phyloP scores from a whole-genome alignment of 2,113 vertebrate genomes.

The Rhadina sibilatrix region DNA sequence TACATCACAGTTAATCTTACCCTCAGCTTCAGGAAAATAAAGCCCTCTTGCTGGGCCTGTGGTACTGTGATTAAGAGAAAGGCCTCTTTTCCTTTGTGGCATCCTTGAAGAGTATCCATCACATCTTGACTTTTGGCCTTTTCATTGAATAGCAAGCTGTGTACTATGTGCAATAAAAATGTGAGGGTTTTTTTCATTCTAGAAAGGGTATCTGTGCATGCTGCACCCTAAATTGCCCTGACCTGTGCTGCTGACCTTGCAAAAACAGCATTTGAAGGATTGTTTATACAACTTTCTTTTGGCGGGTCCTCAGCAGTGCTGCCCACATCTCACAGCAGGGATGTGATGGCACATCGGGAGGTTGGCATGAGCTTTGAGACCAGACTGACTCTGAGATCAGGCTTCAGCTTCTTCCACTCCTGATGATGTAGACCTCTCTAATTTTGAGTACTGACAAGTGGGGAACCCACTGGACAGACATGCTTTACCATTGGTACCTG shows the following conservation, averaged over 20 bases:
- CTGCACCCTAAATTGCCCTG: not conserved
- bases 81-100: not conserved
- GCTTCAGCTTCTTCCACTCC: not conserved
- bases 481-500: not conserved
- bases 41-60: not conserved
- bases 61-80: not conserved
- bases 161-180: not conserved
- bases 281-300: not conserved
- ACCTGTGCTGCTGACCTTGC: not conserved
- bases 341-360: not conserved
- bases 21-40: constrained; percentile 22
- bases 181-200: not conserved
- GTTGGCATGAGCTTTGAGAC: not conserved
- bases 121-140: not conserved
- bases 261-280: not conserved
- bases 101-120: not conserved
- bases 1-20: constrained; percentile 18
- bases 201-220: not conserved
- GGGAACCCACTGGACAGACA: not conserved
- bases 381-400: not conserved
- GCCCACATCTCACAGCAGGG: not conserved
- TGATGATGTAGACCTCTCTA: not conserved
- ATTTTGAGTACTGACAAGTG: not conserved
- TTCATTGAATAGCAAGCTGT: not conserved
- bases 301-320: fast-evolving